A percentile compares a stretch with the other conserved stretches of the same genome.
phyloP scores from a whole-genome alignment of 1,140 invertebrate species.

The Solenopsis invicta region DNA sequence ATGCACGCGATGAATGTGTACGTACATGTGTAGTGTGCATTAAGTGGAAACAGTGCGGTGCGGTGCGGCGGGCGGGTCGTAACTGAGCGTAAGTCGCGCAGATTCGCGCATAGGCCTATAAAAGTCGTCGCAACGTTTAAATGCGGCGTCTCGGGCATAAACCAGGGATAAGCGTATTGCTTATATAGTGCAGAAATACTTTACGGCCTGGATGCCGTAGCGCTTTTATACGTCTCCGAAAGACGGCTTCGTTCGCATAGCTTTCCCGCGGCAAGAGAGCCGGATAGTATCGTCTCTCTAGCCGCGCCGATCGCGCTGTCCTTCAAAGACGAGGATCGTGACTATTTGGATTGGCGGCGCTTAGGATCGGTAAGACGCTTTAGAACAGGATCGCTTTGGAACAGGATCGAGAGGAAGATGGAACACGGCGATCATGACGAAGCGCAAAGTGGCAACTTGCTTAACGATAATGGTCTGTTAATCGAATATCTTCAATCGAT shows the following conservation, averaged over 20 bases:
- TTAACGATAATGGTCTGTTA: constrained; percentile 10
- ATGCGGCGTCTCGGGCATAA: constrained; percentile 67
- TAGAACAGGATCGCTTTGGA: constrained; percentile 31
- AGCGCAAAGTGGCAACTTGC: constrained; percentile 8
- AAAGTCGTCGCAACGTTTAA: constrained; percentile 73
- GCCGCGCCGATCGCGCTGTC: not conserved
- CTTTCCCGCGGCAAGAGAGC: constrained; percentile 17
- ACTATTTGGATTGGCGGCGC: not conserved
- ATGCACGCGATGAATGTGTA: not conserved
- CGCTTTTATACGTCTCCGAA: constrained; percentile 59
- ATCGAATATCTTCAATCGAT: not conserved
- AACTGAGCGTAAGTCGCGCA: constrained; percentile 63
- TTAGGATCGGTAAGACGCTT: constrained; percentile 8
- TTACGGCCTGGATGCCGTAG: constrained; percentile 12
- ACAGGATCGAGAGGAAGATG: constrained; percentile 15
- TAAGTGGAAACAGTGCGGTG: constrained; percentile 42
- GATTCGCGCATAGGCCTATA: constrained; percentile 71
- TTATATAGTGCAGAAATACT: constrained; percentile 73
- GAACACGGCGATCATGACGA: constrained; percentile 3
- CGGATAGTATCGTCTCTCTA: not conserved
- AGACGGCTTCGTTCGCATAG: not conserved
- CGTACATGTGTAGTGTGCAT: constrained; percentile 9
- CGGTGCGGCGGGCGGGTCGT: constrained; percentile 45
- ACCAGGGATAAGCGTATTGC: constrained; percentile 66
- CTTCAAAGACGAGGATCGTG: constrained; percentile 13